phyloP scores from a whole-genome alignment of 2,113 vertebrate genomes.

The Psammodynastes pulverulentus region DNA sequence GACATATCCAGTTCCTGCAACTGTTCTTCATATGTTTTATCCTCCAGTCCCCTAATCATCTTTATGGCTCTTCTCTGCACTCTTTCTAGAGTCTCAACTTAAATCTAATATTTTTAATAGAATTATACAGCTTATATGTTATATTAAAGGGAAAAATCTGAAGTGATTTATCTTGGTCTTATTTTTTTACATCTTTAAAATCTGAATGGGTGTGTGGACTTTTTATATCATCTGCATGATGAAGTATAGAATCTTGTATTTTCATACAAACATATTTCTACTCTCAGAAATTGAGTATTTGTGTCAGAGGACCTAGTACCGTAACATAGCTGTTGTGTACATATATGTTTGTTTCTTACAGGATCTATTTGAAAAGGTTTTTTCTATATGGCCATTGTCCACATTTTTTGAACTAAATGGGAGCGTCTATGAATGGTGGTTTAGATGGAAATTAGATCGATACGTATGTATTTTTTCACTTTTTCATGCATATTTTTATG shows the following conservation, averaged over 20 bases:
- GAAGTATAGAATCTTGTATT: background rate
- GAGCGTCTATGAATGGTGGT: slow-evolving; percentile 96
- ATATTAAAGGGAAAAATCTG: background rate
- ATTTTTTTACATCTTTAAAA: background rate
- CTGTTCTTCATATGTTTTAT: too few relatives aligned
- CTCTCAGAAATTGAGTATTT: background rate
- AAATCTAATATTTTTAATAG: background rate
- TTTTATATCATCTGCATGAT: background rate
- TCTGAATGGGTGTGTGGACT: background rate
- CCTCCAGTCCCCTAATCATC: too few relatives aligned
- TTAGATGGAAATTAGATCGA: slow-evolving; percentile 94
- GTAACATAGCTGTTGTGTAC: background rate
- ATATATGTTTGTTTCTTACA: slow-evolving; percentile 59
- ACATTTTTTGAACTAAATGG: slow-evolving; percentile 91
- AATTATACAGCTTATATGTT: background rate
- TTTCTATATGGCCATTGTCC: slow-evolving; percentile 94
- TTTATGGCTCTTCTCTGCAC: too few relatives aligned
- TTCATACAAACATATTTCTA: background rate
- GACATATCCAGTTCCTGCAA: too few relatives aligned
- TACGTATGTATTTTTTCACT: slow-evolving; percentile 76
- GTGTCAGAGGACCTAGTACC: background rate
- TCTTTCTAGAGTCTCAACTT: too few relatives aligned
- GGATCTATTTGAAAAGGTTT: slow-evolving; percentile 89
- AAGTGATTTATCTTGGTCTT: background rate
- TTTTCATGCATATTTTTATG: background rate